Conservation (phyloP, 2,113 vertebrate genomes). For the Anthoscopus minutus region DNA sequence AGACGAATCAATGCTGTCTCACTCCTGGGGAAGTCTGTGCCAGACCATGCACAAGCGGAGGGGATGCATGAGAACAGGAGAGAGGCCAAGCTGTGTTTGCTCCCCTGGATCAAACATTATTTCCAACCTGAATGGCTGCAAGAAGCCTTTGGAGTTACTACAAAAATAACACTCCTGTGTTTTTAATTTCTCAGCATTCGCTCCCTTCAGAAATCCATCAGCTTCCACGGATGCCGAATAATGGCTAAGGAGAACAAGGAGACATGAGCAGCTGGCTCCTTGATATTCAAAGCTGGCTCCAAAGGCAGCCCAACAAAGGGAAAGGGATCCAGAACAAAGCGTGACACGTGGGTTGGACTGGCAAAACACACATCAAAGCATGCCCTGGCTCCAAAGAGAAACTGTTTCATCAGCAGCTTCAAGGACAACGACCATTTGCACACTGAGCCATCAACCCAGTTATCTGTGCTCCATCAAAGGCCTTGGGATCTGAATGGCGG, state of each 20-base stretch:
- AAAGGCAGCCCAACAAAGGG: neutral
- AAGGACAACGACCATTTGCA: constrained; percentile 3
- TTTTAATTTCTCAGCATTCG: neutral
- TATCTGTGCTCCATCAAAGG: neutral
- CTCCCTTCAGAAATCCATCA: neutral
- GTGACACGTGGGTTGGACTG: neutral
- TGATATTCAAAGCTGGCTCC: neutral
- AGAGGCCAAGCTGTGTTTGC: neutral
- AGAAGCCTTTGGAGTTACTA: neutral
- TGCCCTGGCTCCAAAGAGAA: neutral
- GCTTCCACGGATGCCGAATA: neutral
- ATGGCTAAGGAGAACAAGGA: neutral
- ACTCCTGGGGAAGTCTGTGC: neutral
- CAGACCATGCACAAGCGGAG: fast-evolving
- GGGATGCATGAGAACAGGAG: neutral
- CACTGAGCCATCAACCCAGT: neutral
- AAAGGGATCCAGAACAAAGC: neutral
- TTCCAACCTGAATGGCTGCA: neutral
- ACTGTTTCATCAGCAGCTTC: neutral
- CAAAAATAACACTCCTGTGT: neutral
- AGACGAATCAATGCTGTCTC: neutral
- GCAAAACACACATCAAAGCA: neutral
- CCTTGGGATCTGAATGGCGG: neutral
- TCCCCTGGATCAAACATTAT: neutral
- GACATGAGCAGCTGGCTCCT: neutral